Evolutionary conservation across 2,113 vertebrate species (phyloP), one percentile per base, ranked within the genome.

Genomic region (Osmerus mordax): DNA sequence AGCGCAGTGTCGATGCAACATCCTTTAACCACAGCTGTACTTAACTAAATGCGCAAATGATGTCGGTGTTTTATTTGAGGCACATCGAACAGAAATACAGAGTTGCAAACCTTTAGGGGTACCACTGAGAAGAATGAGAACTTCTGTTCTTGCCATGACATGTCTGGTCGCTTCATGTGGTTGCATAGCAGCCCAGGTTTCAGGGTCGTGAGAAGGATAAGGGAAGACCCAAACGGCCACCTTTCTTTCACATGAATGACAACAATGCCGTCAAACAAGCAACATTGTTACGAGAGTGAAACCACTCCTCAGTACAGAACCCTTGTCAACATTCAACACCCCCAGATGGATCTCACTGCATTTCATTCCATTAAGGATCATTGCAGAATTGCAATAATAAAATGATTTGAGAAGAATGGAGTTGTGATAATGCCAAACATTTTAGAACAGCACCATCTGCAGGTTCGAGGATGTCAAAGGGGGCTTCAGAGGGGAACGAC

Each of bases 361-460:
- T 16, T 32, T n/a, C 12, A 36, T 47, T 47, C 41, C 41, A 47
- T 47, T 28, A 32, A 32, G 25, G 62, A 64, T 64, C 13, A n/a
- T 64, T 32, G 3, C 15, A 9, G 29, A 64, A 28, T 64, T 9
- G n/a, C 18, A 56, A 52, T 19, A 70, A 8, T 66, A 36, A 66
- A 66, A 70, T 52, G 53, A 63, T 36, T 58, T 61, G 21, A 15
- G 19, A 28, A 19, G 60, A 62, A 32, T 16, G 41, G 19, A 12
- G 14, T 18, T 58, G 5, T 59, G 8, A 3, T 47, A 3, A 47
- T 32, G n/a, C 36, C 70, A 73, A 75, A 36, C 72, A 79, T 78
- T 82, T 75, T 74, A 77, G 52, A 81, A 81, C 70, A 83, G 78
- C 74, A 77, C 83, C 81, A 81, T 77, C 83, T 86, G 74, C 79